Conservation (phyloP, 2,888 invertebrate species). For the Acanthosepion pharaonis region DNA sequence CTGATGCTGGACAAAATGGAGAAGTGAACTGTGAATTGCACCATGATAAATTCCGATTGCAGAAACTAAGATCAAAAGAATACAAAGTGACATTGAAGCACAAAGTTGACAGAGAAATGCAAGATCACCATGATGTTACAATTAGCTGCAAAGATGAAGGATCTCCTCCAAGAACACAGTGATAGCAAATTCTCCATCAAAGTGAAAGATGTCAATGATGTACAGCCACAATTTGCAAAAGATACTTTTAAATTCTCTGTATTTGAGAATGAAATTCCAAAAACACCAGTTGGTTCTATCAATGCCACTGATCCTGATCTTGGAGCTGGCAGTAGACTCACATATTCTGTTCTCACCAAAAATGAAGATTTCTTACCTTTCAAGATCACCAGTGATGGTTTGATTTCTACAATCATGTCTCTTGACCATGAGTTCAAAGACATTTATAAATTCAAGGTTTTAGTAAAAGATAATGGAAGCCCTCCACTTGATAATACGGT, state of each 20-base stretch:
- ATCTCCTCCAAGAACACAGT: slow-evolving; percentile 18
- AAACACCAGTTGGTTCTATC: neutral
- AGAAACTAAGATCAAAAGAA: neutral
- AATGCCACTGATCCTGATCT: neutral
- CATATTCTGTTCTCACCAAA: neutral
- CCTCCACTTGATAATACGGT: neutral
- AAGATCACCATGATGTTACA: slow-evolving; percentile 14
- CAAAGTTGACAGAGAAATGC: slow-evolving; percentile 23
- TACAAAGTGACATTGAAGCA: neutral
- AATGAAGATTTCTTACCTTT: slow-evolving; percentile 10
- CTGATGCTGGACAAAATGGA: slow-evolving; percentile 33
- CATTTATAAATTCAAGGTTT: slow-evolving; percentile 33
- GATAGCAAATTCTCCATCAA: slow-evolving; percentile 33
- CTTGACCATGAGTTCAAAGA: slow-evolving; percentile 23
- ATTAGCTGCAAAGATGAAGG: slow-evolving; percentile 22
- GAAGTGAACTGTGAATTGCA: neutral
- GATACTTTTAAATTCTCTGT: neutral
- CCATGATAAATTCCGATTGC: slow-evolving; percentile 1
- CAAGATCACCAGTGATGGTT: slow-evolving; percentile 20
- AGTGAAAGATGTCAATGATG: slow-evolving; percentile 33
- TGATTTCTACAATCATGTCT: slow-evolving; percentile 14
- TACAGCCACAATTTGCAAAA: neutral
- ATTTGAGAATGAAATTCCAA: neutral
- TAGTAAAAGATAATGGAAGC: slow-evolving; percentile 1
- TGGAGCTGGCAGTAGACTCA: slow-evolving; percentile 16